Conservation (phyloP, 2,888 invertebrate genomes). For the Homarus gammarus region DNA sequence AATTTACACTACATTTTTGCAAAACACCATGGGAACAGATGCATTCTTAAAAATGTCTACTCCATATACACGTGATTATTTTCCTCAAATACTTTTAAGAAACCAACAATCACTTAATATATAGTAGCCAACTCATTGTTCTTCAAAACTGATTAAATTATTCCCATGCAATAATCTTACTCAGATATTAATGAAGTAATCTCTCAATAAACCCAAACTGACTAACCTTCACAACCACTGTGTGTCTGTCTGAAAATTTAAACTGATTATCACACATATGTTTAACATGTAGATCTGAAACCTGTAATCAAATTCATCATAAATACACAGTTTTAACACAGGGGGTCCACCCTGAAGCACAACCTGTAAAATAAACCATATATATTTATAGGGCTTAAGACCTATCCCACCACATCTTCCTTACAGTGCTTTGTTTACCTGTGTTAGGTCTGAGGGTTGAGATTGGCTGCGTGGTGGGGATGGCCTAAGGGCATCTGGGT, state of each 20-base stretch:
- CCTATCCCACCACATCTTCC: neutral
- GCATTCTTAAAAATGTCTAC: neutral
- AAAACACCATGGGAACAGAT: neutral
- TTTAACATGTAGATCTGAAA: neutral
- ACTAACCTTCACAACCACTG: neutral
- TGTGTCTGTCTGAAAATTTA: neutral
- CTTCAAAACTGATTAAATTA: neutral
- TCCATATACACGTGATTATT: neutral
- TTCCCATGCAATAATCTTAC: neutral
- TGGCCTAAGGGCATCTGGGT: constrained; percentile 61
- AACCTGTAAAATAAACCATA: constrained; percentile 8
- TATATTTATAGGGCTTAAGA: too few relatives aligned
- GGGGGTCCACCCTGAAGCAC: neutral
- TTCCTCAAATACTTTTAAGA: neutral
- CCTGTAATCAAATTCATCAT: neutral
- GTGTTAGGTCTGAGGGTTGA: constrained; percentile 73
- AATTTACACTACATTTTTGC: neutral
- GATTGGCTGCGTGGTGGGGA: constrained; percentile 75
- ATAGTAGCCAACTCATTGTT: neutral
- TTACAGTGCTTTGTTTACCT: constrained; percentile 54
- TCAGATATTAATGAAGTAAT: neutral
- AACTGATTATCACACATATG: neutral
- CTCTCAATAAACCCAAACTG: neutral
- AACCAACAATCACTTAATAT: neutral
- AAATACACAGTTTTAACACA: neutral